These are phyloP conservation scores for Megaceryle maxima DNA, from an alignment of 2,113 vertebrate species.

Conservation along the genomic window DNA sequence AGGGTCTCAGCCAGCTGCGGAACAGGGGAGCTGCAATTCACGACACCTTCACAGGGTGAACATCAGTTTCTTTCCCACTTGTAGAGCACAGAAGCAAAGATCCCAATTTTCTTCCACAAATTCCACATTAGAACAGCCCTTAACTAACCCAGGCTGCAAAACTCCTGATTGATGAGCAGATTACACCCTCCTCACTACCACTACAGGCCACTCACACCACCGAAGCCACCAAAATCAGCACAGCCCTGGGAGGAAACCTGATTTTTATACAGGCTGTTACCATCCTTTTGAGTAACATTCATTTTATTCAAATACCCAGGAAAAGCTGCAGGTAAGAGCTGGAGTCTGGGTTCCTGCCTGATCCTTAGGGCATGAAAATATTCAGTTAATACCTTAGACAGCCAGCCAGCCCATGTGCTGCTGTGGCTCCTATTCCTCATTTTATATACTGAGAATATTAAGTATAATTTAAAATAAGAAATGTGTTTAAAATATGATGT, in stretches of 20 bases:
- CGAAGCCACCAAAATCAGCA: neutral
- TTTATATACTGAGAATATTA: neutral
- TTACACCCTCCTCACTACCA: neutral
- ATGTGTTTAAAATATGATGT: neutral
- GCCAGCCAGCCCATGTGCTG: neutral
- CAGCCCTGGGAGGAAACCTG: neutral
- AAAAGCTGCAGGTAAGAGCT: neutral
- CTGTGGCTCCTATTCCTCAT: neutral
- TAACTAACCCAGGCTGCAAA: neutral
- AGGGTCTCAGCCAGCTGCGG: neutral
- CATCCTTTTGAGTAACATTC: neutral
- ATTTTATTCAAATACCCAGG: neutral
- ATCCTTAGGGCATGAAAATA: neutral
- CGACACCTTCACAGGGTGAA: neutral
- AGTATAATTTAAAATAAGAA: neutral
- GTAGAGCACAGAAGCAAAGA: neutral
- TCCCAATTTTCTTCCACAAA: neutral
- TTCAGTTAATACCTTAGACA: neutral
- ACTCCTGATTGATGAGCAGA: accelerated
- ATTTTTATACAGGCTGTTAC: neutral
- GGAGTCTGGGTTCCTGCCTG: neutral
- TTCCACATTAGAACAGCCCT: neutral
- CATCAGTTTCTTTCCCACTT: neutral
- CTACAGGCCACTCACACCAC: neutral
- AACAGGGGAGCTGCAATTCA: too few relatives aligned